Percentiles rank a stretch among this genome's conserved stretches.
phyloP scores from a whole-genome alignment of 2,888 invertebrate genomes.

The Spodoptera picta region DNA sequence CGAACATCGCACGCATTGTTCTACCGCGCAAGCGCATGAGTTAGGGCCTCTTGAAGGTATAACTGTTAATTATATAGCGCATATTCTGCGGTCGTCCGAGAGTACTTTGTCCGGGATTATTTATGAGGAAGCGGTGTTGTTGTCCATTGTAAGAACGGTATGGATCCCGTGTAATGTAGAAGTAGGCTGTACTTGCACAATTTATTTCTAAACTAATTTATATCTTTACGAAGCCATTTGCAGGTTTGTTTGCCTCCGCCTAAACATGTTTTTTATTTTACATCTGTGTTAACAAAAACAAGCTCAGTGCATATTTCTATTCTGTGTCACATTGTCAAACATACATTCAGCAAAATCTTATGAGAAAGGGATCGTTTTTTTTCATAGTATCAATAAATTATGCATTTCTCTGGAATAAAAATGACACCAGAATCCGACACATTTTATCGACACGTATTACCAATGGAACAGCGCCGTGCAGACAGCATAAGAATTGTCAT shows the following conservation, averaged over 20 bases:
- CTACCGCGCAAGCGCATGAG: constrained; percentile 73
- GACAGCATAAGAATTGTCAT: constrained; percentile 72
- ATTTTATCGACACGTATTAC: constrained; percentile 32
- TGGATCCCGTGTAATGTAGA: constrained; percentile 8
- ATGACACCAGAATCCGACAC: constrained; percentile 1
- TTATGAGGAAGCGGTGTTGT: constrained; percentile 68
- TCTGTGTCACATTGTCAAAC: too few species aligned
- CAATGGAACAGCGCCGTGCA: constrained; percentile 59
- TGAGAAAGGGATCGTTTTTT: too few species aligned
- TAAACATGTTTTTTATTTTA: too few species aligned
- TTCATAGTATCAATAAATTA: background rate
- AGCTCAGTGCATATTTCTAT: too few species aligned
- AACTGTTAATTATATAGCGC: constrained; percentile 84
- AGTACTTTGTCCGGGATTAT: constrained; percentile 77
- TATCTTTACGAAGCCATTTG: background rate
- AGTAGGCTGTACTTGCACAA: background rate
- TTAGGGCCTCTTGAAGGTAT: constrained; percentile 80
- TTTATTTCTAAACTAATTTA: background rate
- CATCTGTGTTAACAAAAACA: too few species aligned
- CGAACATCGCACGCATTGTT: constrained; percentile 80
- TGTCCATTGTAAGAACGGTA: constrained; percentile 58
- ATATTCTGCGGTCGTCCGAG: constrained; percentile 71
- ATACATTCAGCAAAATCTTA: too few species aligned
- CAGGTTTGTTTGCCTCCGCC: too few species aligned
- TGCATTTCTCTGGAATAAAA: background rate